Percentiles rank a stretch among this genome's conserved stretches.
Conservation (phyloP, 1,140 invertebrate genomes). For the Stegodyphus dumicola region DNA sequence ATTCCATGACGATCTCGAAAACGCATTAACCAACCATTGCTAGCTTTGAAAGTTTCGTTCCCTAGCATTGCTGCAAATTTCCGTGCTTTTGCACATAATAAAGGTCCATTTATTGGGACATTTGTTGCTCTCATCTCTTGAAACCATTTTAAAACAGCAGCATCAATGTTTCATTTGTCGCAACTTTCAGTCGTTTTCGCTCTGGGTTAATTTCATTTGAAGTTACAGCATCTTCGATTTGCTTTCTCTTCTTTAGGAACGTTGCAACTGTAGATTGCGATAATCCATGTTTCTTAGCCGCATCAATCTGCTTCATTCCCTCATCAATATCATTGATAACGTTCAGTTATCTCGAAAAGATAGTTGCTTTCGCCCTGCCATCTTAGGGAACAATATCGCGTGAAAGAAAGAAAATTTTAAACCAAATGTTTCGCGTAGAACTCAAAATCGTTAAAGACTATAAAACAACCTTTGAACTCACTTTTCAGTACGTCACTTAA, state of each 20-base stretch:
- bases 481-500: conserved; percentile 1
- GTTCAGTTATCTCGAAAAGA: no score
- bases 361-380: no score
- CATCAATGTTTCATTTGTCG: conserved; percentile 11
- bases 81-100: no score
- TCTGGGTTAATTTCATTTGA: conserved; percentile 7
- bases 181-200: conserved; percentile 10
- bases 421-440: no score
- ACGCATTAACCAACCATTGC: conserved; percentile 24
- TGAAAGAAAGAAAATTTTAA: no score
- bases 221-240: conserved; percentile 13
- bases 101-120: no score
- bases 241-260: conserved; percentile 9
- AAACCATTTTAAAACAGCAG: no score
- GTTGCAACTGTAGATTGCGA: not conserved
- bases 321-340: conserved; percentile 2
- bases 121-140: no score
- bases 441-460: conserved; percentile 1
- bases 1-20: conserved; percentile 16
- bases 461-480: conserved; percentile 1
- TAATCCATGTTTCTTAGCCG: not conserved
- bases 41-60: conserved; percentile 28
- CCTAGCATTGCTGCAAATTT: no score
- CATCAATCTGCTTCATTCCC: not conserved
- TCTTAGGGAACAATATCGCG: no score